Conservation (phyloP, 2,113 vertebrate genomes). For the Pyrgilauda ruficollis region DNA sequence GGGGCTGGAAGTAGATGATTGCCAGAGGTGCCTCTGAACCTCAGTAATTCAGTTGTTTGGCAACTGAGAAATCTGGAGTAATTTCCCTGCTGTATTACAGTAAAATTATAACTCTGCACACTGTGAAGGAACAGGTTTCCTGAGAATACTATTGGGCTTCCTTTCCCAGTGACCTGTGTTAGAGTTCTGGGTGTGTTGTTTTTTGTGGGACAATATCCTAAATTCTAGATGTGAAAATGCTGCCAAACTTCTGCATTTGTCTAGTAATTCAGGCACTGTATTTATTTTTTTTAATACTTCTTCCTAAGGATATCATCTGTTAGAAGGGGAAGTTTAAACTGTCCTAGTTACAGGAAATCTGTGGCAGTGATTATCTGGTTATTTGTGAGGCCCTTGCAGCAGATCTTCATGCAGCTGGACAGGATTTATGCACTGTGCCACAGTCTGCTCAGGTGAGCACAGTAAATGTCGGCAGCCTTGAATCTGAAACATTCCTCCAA, state of each 20-base stretch:
- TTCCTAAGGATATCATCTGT: background rate
- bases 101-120: background rate
- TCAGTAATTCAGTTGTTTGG: background rate
- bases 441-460: background rate
- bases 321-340: slow-evolving; percentile 6
- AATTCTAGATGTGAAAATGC: background rate
- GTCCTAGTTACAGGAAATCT: background rate
- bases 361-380: background rate
- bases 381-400: background rate
- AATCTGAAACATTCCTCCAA: background rate
- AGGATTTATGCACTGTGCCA: background rate
- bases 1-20: background rate
- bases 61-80: background rate
- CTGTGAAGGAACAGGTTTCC: background rate
- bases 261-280: background rate
- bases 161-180: background rate
- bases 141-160: background rate
- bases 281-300: slow-evolving; percentile 4
- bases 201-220: background rate
- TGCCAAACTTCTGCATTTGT: background rate
- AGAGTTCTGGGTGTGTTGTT: background rate
- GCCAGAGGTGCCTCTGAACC: background rate
- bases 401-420: background rate
- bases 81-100: background rate
- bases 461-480: background rate